These are phyloP conservation scores for Otus sunia DNA, from an alignment of 2,113 vertebrate species.

Conservation along the genomic window DNA sequence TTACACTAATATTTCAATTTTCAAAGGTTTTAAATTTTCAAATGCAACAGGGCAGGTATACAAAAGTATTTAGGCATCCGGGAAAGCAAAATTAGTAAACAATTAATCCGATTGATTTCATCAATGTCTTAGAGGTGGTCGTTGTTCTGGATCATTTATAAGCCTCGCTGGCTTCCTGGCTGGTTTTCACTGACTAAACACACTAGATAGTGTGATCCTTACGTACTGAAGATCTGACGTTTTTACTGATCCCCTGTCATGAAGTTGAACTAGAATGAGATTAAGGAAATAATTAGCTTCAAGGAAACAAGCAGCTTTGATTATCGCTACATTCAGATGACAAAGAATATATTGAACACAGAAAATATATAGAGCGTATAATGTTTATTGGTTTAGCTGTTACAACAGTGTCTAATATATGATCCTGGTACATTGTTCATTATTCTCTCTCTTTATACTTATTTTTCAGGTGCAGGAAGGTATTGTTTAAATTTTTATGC, in stretches of 20 bases:
- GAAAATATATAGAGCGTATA: not conserved
- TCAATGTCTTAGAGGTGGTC: not conserved
- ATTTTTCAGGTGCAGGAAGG: not conserved
- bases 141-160: not conserved
- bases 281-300: not conserved
- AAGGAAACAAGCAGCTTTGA: not conserved
- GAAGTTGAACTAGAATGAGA: not conserved
- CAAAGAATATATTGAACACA: not conserved
- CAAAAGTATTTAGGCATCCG: not conserved
- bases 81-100: not conserved
- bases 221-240: not conserved
- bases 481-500: not conserved
- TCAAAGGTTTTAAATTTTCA: not conserved
- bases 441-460: not conserved
- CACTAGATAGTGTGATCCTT: not conserved
- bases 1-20: not conserved
- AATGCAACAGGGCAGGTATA: not conserved
- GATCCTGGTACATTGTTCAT: not conserved
- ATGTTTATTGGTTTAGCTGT: not conserved
- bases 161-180: not conserved
- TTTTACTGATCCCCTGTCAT: not conserved
- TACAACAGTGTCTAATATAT: not conserved
- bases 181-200: not conserved
- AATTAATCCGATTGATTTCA: not conserved
- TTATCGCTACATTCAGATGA: not conserved